Evolutionary conservation across 2,888 invertebrate genomes (phyloP).

Genomic region (Thalpophila matura): DNA sequence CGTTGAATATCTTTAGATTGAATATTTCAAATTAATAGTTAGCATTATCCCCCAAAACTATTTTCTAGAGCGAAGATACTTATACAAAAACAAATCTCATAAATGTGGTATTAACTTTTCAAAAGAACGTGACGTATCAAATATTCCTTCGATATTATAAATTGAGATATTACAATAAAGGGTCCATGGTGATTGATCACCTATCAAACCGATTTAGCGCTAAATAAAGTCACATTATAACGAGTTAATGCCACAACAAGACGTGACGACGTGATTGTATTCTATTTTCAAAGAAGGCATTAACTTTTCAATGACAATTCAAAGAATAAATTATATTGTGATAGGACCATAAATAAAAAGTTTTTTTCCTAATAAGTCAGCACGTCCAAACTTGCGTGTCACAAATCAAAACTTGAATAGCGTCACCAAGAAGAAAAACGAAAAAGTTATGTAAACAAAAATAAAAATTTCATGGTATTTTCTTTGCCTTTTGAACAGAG

Average conservation of each 20-base stretch:
- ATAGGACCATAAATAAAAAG: conserved; percentile 37
- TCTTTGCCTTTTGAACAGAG: too few relatives aligned
- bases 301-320: conserved; percentile 28
- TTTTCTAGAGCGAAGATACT: not conserved
- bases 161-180: conserved; percentile 14
- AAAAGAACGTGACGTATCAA: conserved; percentile 12
- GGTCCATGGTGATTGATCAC: conserved; percentile 27
- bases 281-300: conserved; percentile 23
- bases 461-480: too few relatives aligned
- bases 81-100: conserved; percentile 11
- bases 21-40: too few relatives aligned
- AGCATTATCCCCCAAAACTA: not conserved
- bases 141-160: conserved; percentile 11
- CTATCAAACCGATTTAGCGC: conserved; percentile 22
- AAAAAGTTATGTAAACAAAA: not conserved
- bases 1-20: too few relatives aligned
- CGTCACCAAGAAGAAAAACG: not conserved
- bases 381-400: conserved; percentile 24
- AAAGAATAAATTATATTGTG: conserved; percentile 8
- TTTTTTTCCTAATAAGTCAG: conserved; percentile 35
- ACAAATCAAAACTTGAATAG: conserved; percentile 48
- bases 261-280: conserved; percentile 10
- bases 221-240: conserved; percentile 22
- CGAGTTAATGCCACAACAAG: not conserved
- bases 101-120: conserved; percentile 14